Conservation (phyloP, 2,888 invertebrate species). For the Andrena flavipes region DNA sequence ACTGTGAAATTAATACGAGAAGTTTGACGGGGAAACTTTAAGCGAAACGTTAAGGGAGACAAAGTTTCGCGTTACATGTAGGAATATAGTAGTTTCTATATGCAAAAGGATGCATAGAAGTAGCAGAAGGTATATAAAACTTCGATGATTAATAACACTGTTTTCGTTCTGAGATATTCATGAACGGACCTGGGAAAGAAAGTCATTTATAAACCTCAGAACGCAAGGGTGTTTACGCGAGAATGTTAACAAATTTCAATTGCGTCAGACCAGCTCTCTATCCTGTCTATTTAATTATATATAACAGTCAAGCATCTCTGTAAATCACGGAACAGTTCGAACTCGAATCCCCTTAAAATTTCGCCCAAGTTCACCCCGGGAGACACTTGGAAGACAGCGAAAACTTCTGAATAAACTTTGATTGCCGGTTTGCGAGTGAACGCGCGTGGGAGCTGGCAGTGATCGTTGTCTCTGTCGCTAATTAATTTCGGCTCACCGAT, state of each 20-base stretch:
- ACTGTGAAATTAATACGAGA: not conserved
- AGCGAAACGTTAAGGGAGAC: not conserved
- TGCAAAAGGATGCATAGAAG: not conserved
- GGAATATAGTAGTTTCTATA: not conserved
- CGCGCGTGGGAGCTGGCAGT: slow-evolving; percentile 33
- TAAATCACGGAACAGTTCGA: too few relatives aligned
- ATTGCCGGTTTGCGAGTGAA: slow-evolving; percentile 37
- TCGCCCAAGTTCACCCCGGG: not conserved
- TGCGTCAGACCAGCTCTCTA: not conserved
- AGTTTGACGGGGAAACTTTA: not conserved
- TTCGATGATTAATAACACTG: slow-evolving; percentile 14
- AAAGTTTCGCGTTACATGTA: slow-evolving; percentile 10
- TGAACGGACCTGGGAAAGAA: not conserved
- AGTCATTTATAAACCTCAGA: not conserved
- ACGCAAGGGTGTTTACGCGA: not conserved
- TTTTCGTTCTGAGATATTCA: not conserved
- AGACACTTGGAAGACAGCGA: not conserved
- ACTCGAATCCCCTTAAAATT: slow-evolving; percentile 9
- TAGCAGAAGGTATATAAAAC: not conserved
- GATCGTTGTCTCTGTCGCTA: slow-evolving; percentile 57
- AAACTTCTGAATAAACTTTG: slow-evolving; percentile 55
- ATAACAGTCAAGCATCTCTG: not conserved
- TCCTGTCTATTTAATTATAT: not conserved
- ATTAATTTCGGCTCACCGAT: slow-evolving; percentile 64
- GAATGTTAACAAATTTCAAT: not conserved